Evolutionary conservation across 2,888 invertebrate genomes (phyloP).

Genomic region (Drosophila subquinaria): DNA sequence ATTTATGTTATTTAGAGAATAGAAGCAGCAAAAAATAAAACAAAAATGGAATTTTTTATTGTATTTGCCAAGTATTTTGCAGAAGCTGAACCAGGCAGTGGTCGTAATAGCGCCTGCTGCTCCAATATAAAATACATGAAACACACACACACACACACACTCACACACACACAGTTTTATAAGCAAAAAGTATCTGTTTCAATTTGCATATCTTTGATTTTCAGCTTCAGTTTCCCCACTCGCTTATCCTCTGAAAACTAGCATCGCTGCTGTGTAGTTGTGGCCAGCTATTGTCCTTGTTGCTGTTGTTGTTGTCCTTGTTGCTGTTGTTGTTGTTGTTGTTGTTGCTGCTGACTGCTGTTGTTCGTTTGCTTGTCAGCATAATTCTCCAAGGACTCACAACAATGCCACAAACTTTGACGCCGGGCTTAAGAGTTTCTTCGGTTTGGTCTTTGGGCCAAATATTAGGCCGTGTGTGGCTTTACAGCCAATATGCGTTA

Average conservation of each 20-base stretch:
- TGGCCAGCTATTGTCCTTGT: slow-evolving; percentile 31
- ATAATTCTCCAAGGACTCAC: slow-evolving; percentile 66
- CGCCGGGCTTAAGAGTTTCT: slow-evolving; percentile 64
- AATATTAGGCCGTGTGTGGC: slow-evolving; percentile 44
- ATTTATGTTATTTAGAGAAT: slow-evolving; percentile 76
- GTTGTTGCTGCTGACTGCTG: slow-evolving; percentile 2
- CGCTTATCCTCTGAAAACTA: slow-evolving; percentile 40
- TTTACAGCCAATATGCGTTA: slow-evolving; percentile 72
- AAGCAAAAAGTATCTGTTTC: slow-evolving; percentile 75
- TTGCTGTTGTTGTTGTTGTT: slow-evolving; percentile 12
- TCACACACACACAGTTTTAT: slow-evolving; percentile 19
- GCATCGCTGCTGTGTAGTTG: slow-evolving; percentile 40
- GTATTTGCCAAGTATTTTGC: slow-evolving; percentile 55
- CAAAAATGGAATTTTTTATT: slow-evolving; percentile 44
- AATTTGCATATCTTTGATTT: slow-evolving; percentile 82
- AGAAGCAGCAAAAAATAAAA: slow-evolving; percentile 5
- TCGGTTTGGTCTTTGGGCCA: slow-evolving; percentile 31
- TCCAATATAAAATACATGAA: slow-evolving; percentile 71
- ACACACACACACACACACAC: slow-evolving; percentile 18
- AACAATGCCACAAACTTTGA: slow-evolving; percentile 65
- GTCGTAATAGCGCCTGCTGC: slow-evolving; percentile 68
- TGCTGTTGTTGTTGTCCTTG: slow-evolving; percentile 25
- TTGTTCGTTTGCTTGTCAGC: slow-evolving; percentile 53
- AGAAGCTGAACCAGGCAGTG: slow-evolving; percentile 34
- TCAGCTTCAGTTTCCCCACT: slow-evolving; percentile 49